Evolutionary conservation across 2,888 invertebrate genomes (phyloP), one percentile per base, ranked within the genome.

Genomic region (Lagria hirta): DNA sequence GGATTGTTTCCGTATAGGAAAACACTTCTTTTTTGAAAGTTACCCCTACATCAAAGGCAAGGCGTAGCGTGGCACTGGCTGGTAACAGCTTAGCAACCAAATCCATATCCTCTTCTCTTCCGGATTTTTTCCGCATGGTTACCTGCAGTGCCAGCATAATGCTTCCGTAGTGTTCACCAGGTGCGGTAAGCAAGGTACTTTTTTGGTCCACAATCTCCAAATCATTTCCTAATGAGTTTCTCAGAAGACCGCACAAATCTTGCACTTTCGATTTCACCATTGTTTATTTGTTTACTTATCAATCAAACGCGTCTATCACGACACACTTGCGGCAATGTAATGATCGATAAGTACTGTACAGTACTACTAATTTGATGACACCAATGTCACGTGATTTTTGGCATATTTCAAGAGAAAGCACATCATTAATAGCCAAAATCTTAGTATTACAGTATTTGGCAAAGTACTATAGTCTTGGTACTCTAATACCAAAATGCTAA

Each of bases 151-250:
- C 70, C 1, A 80, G 55, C 67, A 82, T 80, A 1, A 77, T 68
- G 52, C 81, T 81, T 2, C 81, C 81, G 58, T 81, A 82, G 59
- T 82, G 81, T 54, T 82, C 81, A 1, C 81, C 81, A 0, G 76
- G 73, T 34, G 47, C 37, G 8, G 47, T 47, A 22, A 47, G 21
- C 48, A 70, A 66, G 8, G 65, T 65, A 5, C 66, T 68, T 8
- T 64, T 60, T 43, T 74, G 71, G 1, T 72, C 64, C 1, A 71
- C 38, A 1, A 78, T 53, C 42, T 69, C 62, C 22, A 69, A 48
- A 8, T 62, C 59, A 21, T 59, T 52, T 4, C 61, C 62, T 13
- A 66, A 37, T 7, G 61, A 51, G 26, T 61, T 54, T 15, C 43
- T 33, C 30, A 71, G 38, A 15, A 71, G 42, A 15, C 58, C 57